phyloP scores from a whole-genome alignment of 2,888 invertebrate species.

The Chaetogeoica ovagalla region DNA sequence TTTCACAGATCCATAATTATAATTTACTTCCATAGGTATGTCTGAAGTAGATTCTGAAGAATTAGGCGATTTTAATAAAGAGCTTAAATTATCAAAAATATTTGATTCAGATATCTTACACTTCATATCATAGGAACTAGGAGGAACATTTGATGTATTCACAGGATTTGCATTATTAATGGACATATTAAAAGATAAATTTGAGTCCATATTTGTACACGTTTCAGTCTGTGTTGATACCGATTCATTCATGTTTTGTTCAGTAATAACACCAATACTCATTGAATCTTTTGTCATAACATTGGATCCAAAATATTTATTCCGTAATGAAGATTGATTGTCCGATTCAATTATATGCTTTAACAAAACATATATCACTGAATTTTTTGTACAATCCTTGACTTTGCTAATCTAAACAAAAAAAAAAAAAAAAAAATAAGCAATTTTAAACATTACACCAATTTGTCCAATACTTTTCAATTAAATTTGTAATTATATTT shows the following conservation, averaged over 20 bases:
- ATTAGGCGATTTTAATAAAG: constrained; percentile 18
- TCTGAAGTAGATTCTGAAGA: constrained; percentile 6
- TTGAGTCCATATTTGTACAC: background rate
- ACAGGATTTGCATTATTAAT: background rate
- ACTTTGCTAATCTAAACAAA: constrained; percentile 33
- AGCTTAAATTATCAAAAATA: constrained; percentile 22
- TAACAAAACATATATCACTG: constrained; percentile 19
- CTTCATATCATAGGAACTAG: background rate
- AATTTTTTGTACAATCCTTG: constrained; percentile 24
- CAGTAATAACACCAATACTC: constrained; percentile 16
- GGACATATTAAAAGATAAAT: background rate
- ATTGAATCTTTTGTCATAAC: background rate
- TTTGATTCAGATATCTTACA: constrained; percentile 29
- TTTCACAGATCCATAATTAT: background rate
- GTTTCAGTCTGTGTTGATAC: constrained; percentile 24
- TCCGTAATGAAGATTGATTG: background rate
- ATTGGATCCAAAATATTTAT: background rate
- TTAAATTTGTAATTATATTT: too few relatives aligned
- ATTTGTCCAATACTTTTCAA: too few relatives aligned
- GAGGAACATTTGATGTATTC: background rate
- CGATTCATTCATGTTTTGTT: background rate
- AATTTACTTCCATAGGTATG: constrained; percentile 5
- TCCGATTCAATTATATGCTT: constrained; percentile 36
- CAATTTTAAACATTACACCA: background rate
- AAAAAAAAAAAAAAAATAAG: constrained; percentile 7